Base-by-base conservation (phyloP, 2,888 invertebrate species). In the Drosophila melanosoma region DNA sequence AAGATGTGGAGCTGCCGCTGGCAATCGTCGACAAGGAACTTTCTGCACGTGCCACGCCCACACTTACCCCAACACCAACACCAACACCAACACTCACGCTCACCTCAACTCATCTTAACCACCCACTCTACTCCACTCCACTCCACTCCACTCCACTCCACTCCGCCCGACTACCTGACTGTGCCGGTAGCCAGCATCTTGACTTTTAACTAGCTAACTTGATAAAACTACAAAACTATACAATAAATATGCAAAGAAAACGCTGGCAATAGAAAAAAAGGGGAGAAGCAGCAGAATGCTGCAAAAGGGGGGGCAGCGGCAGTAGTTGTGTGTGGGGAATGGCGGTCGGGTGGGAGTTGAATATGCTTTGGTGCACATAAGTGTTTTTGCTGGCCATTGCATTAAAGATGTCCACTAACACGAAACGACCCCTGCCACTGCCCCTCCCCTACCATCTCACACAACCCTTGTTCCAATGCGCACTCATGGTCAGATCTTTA, bases 211-310 rank as follows among this genome's bases (percentile, higher is more conserved):
- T 85, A 85, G 88, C 88, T 86, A 86, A 88, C 85, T 87, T 85
- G 83, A 88, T 85, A 82, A 88, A 85, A 87, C 88, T 87, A 87
- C 88, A 85, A 87, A 87, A 87, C 87, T 87, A 87, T 87, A 87
- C 88, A 87, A 87, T 85, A 85, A 87, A 85, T 85, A 85, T 85
- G 84, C 84, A 87, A 87, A 87, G 83, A 82, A 87, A 81, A 64
- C 58, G 71, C 54, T 49, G 40, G 62, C 38, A 20, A 49, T 12
- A 57, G 29, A n/a, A 36, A 17, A 49, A 35, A 4, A 49, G 45
- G 23, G 54, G 12, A 42, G 57, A 45, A 45, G 40, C 57, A 20
- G 33, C 23, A 23, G 58, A 26, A 61, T 51, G 49, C 35, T 40
- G 65, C 38, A 67, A 42, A 45, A 42, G 20, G 26, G 17, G 57